A percentile compares a stretch with the other conserved stretches of the same genome.
phyloP scores from a whole-genome alignment of 2,797 vertebrate species.

The Oophaga sylvatica region DNA sequence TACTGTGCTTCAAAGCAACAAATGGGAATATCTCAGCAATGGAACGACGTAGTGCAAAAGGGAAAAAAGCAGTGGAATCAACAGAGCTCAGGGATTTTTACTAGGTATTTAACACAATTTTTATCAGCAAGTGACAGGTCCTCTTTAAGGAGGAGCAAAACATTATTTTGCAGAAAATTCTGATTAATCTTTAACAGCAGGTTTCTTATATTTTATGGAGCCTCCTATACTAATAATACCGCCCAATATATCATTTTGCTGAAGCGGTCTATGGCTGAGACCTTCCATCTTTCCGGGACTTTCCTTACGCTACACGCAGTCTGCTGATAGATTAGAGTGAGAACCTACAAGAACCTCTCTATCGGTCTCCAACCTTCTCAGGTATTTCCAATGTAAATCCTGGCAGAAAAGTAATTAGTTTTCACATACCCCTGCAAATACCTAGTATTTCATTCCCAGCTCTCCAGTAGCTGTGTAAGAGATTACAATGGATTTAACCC shows the following conservation, averaged over 20 bases:
- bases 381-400: constrained; percentile 41
- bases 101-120: no score
- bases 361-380: constrained; percentile 1
- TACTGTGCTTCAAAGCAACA: no score
- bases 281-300: neutral
- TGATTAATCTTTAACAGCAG: neutral
- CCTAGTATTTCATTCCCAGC: constrained; percentile 33
- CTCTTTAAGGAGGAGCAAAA: no score
- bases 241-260: no score
- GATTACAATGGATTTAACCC: constrained; percentile 52
- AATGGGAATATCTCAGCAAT: no score
- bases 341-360: neutral
- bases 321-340: neutral
- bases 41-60: no score
- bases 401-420: constrained; percentile 40
- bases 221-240: neutral
- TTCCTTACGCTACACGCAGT: neutral
- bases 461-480: constrained; percentile 30
- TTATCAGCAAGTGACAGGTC: no score
- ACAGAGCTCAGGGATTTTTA: no score
- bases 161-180: constrained; percentile 1
- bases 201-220: neutral
- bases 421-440: constrained; percentile 42
- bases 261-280: neutral
- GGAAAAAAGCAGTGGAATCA: no score